Percentiles rank a stretch among this genome's conserved stretches.
phyloP scores from a whole-genome alignment of 2,113 vertebrate genomes.

The Suncus etruscus region DNA sequence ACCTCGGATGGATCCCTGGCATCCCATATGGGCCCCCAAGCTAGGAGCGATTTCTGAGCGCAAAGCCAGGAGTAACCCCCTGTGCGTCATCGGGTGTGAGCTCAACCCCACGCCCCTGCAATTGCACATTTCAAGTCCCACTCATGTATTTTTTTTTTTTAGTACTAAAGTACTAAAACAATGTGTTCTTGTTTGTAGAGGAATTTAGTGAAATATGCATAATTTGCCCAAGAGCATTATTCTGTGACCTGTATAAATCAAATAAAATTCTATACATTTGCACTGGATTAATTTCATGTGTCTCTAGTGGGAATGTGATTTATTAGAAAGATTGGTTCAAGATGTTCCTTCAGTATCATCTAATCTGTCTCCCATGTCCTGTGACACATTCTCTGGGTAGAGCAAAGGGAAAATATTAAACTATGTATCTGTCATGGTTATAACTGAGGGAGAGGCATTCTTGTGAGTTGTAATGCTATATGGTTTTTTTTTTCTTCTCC shows the following conservation, averaged over 20 bases:
- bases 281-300: slow-evolving; percentile 45
- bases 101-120: too few species aligned
- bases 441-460: background rate
- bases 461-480: background rate
- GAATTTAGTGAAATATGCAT: background rate
- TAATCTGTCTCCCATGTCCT: background rate
- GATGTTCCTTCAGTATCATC: slow-evolving; percentile 13
- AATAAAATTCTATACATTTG: slow-evolving; percentile 17
- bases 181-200: slow-evolving; percentile 14
- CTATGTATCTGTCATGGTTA: slow-evolving; percentile 18
- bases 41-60: too few species aligned
- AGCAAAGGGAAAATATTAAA: background rate
- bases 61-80: too few species aligned
- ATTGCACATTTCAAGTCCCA: too few species aligned
- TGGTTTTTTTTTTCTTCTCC: background rate
- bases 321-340: slow-evolving; percentile 45
- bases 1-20: too few species aligned
- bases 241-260: slow-evolving; percentile 18
- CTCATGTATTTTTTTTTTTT: slow-evolving; percentile 17
- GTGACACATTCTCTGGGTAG: slow-evolving; percentile 43
- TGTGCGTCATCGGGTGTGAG: too few species aligned
- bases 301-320: slow-evolving; percentile 45
- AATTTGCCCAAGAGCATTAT: background rate
- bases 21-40: too few species aligned
- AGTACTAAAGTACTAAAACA: slow-evolving; percentile 25